These are phyloP conservation scores for Diadegma fenestrale DNA, from an alignment of 2,888 invertebrate species.

Conservation along the genomic window DNA sequence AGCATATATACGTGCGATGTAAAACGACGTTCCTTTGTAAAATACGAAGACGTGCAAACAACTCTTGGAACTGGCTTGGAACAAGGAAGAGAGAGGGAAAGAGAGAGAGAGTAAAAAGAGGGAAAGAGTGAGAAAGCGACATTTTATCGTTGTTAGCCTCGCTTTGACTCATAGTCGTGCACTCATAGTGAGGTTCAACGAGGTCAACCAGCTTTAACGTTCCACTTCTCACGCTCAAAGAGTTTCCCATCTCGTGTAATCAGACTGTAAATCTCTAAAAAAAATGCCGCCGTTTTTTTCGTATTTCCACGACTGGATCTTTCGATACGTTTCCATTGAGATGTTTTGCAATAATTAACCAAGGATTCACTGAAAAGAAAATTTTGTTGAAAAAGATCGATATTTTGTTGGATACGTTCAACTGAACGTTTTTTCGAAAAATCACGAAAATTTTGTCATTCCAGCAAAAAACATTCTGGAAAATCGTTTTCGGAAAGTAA, in stretches of 20 bases:
- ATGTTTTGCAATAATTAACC: not conserved
- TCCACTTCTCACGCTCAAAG: slow-evolving; percentile 65
- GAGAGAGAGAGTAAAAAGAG: slow-evolving; percentile 9
- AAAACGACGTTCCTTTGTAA: slow-evolving; percentile 77
- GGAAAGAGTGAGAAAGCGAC: not conserved
- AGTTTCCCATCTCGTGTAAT: slow-evolving; percentile 44
- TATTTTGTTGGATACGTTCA: no score
- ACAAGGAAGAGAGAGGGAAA: slow-evolving; percentile 18
- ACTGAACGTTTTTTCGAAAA: no score
- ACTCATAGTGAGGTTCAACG: slow-evolving; percentile 56
- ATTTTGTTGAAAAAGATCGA: no score
- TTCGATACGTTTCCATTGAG: not conserved
- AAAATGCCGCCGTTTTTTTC: slow-evolving; percentile 18
- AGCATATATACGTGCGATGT: slow-evolving; percentile 43
- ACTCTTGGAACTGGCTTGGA: slow-evolving; percentile 53
- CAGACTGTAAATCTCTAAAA: slow-evolving; percentile 31
- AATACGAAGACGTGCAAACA: slow-evolving; percentile 73
- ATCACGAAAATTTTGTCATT: no score
- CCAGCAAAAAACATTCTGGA: no score
- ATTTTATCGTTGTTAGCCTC: slow-evolving; percentile 64
- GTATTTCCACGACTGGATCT: not conserved
- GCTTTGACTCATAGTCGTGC: slow-evolving; percentile 34
- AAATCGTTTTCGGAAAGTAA: no score
- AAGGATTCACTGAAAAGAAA: no score
- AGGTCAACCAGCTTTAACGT: slow-evolving; percentile 61